Evolutionary conservation across 2,888 invertebrate species (phyloP).

Genomic region (Drosophila yooni): DNA sequence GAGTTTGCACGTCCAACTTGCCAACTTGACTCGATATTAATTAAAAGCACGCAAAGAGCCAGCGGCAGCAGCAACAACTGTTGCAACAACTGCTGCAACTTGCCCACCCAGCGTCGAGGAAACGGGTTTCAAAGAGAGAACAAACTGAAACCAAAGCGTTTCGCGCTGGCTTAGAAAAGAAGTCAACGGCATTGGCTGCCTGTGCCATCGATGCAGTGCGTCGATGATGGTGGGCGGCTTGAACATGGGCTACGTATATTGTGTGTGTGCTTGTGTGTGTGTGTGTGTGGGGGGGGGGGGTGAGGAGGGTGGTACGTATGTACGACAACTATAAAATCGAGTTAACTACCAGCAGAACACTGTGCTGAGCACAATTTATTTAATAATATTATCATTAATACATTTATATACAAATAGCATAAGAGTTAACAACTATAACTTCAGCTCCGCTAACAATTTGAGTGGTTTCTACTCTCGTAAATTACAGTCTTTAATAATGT

Average conservation of each 20-base stretch:
- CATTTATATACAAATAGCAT: neutral
- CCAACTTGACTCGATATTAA: conserved; percentile 65
- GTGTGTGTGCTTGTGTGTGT: neutral
- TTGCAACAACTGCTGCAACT: conserved; percentile 16
- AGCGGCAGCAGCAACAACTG: conserved; percentile 39
- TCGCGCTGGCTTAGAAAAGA: conserved; percentile 46
- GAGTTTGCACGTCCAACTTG: conserved; percentile 37
- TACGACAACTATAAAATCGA: conserved; percentile 20
- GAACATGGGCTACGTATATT: conserved; percentile 9
- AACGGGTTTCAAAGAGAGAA: conserved; percentile 51
- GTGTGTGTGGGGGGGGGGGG: too few species aligned
- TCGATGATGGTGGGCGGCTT: conserved; percentile 56
- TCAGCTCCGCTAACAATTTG: neutral
- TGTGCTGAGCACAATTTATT: conserved; percentile 3
- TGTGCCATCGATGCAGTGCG: conserved; percentile 38
- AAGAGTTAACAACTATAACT: neutral
- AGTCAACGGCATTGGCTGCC: conserved; percentile 49
- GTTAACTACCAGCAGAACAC: conserved; percentile 11
- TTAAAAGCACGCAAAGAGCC: conserved; percentile 74
- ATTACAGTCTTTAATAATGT: neutral
- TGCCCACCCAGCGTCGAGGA: conserved; percentile 60
- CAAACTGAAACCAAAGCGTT: conserved; percentile 32
- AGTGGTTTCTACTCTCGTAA: neutral
- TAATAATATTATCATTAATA: neutral
- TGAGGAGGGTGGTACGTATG: neutral